Evolutionary conservation across 1,140 invertebrate genomes (phyloP), one percentile per base, ranked within the genome.

Genomic region (Tetragonula clypearis): DNA sequence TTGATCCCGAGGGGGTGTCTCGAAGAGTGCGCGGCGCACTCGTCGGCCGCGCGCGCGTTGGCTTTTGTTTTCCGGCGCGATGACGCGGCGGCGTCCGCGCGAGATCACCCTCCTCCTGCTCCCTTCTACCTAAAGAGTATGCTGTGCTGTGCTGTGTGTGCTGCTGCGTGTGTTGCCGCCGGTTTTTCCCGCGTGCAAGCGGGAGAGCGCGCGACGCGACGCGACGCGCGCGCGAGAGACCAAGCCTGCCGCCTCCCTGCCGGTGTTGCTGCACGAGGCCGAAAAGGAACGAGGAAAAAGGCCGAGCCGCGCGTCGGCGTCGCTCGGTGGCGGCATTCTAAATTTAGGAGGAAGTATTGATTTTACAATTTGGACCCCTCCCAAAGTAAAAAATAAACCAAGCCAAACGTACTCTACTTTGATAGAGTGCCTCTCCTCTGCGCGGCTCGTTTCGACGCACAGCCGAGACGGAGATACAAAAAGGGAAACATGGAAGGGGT

Each of bases 301-400:
- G 84, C 82, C 82, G 87, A 49, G 60, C 53, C 53, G 85, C 81
- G 69, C 86, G 85, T 84, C 87, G 88, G 60, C 82, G 85, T 72
- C 82, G 82, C 53, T 79, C 84, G 87, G 79, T 82, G 88, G 82
- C 86, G 87, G 90, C 89, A 90, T 90, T 90, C 89, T 93, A 93
- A 94, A 94, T 94, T 94, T 94, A 94, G 93, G 93, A 93, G 93
- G 90, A 93, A 94, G 94, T 94, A 94, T 94, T 94, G 94, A 94
- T 94, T 94, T 94, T 94, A 94, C 93, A 94, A 94, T 94, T 94
- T 94, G 93, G 93, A 94, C 92, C 93, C 93, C 93, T 94, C 93
- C 93, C 93, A 94, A 94, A 94, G 93, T 93, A 94, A 94, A 94
- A 94, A 94, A 94, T 94, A 94, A 94, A 94, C 92, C 93, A 94